A percentile compares a stretch with the other conserved stretches of the same genome.
Conservation (phyloP, 2,113 vertebrate genomes). For the Gobius niger region DNA sequence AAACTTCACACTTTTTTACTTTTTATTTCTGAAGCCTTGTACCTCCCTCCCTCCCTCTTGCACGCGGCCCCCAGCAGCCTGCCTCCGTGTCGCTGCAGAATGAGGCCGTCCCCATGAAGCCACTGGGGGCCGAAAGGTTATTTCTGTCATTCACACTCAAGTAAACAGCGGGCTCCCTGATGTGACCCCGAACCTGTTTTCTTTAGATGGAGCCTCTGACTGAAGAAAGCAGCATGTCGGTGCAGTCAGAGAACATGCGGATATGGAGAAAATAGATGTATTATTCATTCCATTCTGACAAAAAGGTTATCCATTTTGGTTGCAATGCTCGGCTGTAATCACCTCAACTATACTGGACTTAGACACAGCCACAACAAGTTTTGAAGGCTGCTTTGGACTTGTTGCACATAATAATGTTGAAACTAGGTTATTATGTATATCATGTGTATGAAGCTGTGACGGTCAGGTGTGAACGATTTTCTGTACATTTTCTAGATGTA, state of each 20-base stretch:
- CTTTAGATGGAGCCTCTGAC: constrained; percentile 9
- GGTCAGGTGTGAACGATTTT: too few species aligned
- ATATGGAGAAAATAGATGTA: too few species aligned
- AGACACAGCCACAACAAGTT: too few species aligned
- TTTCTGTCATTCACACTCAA: constrained; percentile 39
- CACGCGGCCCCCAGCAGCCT: constrained; percentile 19
- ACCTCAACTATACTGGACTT: too few species aligned
- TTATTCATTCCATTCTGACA: too few species aligned
- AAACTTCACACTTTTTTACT: background rate
- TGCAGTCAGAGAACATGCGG: background rate
- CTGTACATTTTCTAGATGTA: too few species aligned
- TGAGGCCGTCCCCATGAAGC: constrained; percentile 23
- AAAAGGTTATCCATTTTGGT: too few species aligned
- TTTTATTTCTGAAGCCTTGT: background rate
- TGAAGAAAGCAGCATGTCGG: constrained; percentile 2
- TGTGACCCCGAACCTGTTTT: constrained; percentile 17
- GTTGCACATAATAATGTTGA: too few species aligned
- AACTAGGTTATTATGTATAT: too few species aligned
- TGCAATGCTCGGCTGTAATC: too few species aligned
- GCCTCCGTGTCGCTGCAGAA: constrained; percentile 19
- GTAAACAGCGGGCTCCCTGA: constrained; percentile 39
- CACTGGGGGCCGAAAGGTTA: constrained; percentile 25
- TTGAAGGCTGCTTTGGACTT: too few species aligned
- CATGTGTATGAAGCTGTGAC: too few species aligned
- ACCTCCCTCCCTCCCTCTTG: background rate